Base-by-base conservation (phyloP, 2,888 invertebrate species). In the Acrobasis repandana region DNA sequence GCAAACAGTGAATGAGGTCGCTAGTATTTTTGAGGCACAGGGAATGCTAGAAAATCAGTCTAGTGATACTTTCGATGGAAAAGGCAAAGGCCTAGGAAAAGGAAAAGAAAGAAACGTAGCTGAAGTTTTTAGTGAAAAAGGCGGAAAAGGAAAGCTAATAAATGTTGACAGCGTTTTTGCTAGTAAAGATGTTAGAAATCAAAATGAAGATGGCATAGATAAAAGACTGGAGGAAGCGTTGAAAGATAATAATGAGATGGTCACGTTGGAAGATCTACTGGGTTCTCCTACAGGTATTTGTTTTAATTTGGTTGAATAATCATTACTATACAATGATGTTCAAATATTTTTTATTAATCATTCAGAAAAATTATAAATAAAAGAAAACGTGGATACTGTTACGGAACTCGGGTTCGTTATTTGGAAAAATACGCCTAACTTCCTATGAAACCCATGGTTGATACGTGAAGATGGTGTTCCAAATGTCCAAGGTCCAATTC, bases 141-240 rank as follows among this genome's bases (percentile, higher is more conserved):
- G 43, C 14, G 14, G 14, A n/a, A 43, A 43, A 14, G 43, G n/a
- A 43, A 43, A 11, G 11, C 43, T 14, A 2, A 14, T 3, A n/a
- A n/a, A 11, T 14, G 43, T 43, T 43, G 43, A 11, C 1, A n/a
- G 43, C n/a, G n/a, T 43, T 43, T 43, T 43, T 43, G 43, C 11
- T 43, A n/a, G 43, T n/a, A 43, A 43, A 14, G 4, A 43, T 10
- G 65, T 60, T 64, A 16, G 58, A 63, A 63, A 54, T 64, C 11
- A 62, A 66, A 36, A 63, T 48, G 38, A 61, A 68, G 18, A 72
- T 61, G 54, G 73, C 11, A 86, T 89, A 59, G 88, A 88, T 62
- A 82, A 69, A 63, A 88, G 89, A 68, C 73, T 91, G 60, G 80
- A 85, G 52, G 74, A 76, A 56, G 90, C 88, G 4, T 74, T 90